Conservation (phyloP, 2,888 invertebrate genomes). For the Conomelus anceps region DNA sequence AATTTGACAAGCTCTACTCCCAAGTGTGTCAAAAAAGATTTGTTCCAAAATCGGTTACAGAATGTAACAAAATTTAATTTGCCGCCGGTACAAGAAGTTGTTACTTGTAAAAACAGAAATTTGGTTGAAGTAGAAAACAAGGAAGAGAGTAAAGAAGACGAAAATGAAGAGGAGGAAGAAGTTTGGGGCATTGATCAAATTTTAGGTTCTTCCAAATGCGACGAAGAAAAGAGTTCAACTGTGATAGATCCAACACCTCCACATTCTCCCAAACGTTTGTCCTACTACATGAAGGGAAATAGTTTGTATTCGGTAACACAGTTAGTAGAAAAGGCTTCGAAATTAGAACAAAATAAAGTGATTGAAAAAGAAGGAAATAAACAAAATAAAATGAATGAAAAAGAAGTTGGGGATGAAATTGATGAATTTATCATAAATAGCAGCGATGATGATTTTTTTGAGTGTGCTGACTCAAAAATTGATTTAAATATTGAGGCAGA, state of each 20-base stretch:
- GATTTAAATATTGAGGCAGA: neutral
- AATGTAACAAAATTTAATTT: neutral
- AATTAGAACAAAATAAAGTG: neutral
- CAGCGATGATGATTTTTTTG: slow-evolving; percentile 3
- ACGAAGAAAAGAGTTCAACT: neutral
- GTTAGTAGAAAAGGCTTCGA: neutral
- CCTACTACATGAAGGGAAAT: neutral
- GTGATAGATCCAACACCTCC: neutral
- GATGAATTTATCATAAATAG: neutral
- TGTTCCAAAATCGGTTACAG: neutral
- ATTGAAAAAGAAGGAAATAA: neutral
- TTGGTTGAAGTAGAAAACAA: neutral
- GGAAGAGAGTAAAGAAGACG: neutral
- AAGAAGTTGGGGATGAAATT: neutral
- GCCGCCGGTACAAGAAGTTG: neutral
- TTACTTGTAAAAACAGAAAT: neutral
- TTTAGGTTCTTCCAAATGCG: neutral
- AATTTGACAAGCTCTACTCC: neutral
- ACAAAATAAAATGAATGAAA: neutral
- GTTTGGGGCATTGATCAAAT: neutral
- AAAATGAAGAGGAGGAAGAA: too few relatives aligned
- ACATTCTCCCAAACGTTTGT: neutral
- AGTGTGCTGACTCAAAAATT: neutral
- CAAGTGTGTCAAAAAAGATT: neutral
- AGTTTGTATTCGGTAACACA: neutral